phyloP scores from a whole-genome alignment of 53 echinoderm and acorn worm species.

The Actinopyga echinites region DNA sequence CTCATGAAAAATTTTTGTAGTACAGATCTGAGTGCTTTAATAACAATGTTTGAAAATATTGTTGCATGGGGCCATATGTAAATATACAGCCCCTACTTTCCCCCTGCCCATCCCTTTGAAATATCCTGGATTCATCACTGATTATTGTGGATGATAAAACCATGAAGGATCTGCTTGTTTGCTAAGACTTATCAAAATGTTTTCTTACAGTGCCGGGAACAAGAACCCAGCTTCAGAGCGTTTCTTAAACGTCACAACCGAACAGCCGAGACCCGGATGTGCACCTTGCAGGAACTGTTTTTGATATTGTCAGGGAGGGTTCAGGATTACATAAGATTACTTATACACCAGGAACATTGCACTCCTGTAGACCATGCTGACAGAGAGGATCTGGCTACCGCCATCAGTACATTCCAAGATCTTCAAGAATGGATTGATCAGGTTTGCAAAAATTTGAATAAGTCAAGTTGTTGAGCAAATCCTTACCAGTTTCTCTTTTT shows the following conservation, averaged over 20 bases:
- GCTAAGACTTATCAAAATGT: background rate
- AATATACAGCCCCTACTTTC: too few relatives aligned
- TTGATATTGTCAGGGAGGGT: conserved; percentile 75
- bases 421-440: conserved; percentile 75
- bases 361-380: conserved; percentile 87
- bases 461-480: too few relatives aligned
- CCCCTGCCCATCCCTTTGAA: background rate
- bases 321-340: conserved; percentile 72
- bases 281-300: conserved; percentile 75
- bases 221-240: conserved; percentile 84
- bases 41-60: too few relatives aligned
- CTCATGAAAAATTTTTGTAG: too few relatives aligned
- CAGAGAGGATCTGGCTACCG: conserved; percentile 65
- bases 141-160: background rate
- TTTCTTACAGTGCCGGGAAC: conserved; percentile 79
- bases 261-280: conserved; percentile 73
- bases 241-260: conserved; percentile 78
- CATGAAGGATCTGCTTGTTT: too few relatives aligned
- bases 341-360: conserved; percentile 70
- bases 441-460: conserved; percentile 37
- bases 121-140: background rate
- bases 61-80: too few relatives aligned
- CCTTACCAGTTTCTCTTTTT: too few relatives aligned
- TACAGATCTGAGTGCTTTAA: too few relatives aligned
- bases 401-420: conserved; percentile 67